A percentile compares a stretch with the other conserved stretches of the same genome.
phyloP scores from a whole-genome alignment of 2,888 invertebrate genomes.

The Megastigmus dorsalis region DNA sequence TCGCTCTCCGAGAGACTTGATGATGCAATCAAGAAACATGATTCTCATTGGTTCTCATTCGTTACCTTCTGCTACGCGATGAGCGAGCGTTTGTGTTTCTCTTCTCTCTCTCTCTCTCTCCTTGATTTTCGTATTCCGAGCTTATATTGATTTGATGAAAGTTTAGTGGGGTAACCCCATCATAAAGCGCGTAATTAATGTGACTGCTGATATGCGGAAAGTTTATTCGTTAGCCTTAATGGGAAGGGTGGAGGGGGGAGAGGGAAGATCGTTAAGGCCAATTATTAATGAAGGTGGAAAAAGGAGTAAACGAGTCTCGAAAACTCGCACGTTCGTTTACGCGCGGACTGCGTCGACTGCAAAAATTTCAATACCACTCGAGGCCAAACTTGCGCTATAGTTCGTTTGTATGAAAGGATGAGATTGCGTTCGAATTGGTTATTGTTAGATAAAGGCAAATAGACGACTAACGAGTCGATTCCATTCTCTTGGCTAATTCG shows the following conservation, averaged over 20 bases:
- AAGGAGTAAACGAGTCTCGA: no score
- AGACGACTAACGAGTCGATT: no score
- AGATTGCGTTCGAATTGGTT: no score
- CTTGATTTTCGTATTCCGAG: conserved; percentile 41
- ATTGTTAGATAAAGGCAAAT: no score
- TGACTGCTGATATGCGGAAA: neutral
- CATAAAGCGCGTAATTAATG: conserved; percentile 28
- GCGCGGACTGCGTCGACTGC: no score
- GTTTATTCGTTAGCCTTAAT: conserved; percentile 14
- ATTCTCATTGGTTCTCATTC: conserved; percentile 52
- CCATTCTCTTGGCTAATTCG: no score
- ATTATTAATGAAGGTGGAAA: no score
- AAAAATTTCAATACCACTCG: no score
- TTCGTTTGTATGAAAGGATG: no score
- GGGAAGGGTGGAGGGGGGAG: no score
- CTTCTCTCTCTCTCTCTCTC: neutral
- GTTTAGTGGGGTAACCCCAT: neutral
- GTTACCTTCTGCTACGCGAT: conserved; percentile 26
- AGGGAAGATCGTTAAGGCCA: conserved; percentile 29
- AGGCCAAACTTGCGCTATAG: no score
- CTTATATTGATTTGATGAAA: conserved; percentile 33
- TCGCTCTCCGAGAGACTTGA: conserved; percentile 18
- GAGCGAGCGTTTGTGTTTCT: conserved; percentile 11
- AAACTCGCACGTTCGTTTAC: no score
- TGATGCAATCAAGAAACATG: conserved; percentile 54